Base-by-base conservation (phyloP, 2,113 vertebrate species). In the Mirounga angustirostris region DNA sequence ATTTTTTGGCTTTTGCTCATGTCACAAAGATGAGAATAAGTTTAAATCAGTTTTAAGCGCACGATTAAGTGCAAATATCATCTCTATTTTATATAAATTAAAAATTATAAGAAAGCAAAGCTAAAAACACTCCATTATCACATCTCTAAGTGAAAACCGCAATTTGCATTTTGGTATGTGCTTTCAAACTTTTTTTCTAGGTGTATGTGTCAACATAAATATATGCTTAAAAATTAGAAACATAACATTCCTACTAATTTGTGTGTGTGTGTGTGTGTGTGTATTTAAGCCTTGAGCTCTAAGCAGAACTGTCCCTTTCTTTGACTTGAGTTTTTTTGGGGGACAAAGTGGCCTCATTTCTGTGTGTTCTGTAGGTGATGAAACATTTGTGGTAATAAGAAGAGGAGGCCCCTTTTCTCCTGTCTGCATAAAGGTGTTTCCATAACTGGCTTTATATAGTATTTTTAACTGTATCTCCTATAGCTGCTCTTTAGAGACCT, bases 41-140 rank as follows among this genome's bases (percentile, higher is more conserved):
- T 80, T 84, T 95, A 96, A 96, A 56, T 85, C 10, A 67, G 50
- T 95, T 80, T 92, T 30, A 93, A 94, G 59, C 3, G 40, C 12
- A 78, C 33, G 43, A 36, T 74, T 92, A 69, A 85, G 56, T 90
- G 61, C 43, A 94, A 71, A 67, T 87, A 80, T 40, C 33, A 63
- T 93, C 7, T 88, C 6, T 91, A 21, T 61, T 94, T 97, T 83
- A 91, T 88, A 73, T 58, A 89, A 58, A 85, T 80, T 63, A 63
- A 78, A 74, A 94, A 36, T 56, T 52, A 7, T 52, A 83, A 96
- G 58, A 54, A 96, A 80, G 26, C n/a, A 88, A 89, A 96, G 81
- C 43, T 58, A 43, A 86, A 92, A 76, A 74, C 40, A 11, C 18
- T 96, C 93, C 22, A 76, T 59, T 89, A 26, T 54, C 26, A 43